phyloP scores from a whole-genome alignment of 1,140 invertebrate species.

The Teleopsis dalmanni region DNA sequence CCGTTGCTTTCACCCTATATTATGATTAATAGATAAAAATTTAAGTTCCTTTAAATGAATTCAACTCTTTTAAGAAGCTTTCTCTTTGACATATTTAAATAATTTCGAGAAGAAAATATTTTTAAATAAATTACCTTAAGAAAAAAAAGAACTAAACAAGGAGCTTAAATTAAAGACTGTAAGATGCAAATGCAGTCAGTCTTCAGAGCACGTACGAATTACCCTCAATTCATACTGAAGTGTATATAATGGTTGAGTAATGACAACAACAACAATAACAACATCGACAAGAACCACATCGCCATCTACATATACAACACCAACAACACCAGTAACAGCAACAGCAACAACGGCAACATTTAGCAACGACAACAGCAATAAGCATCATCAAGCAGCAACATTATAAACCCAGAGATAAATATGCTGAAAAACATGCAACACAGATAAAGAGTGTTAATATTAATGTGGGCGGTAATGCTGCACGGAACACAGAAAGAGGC shows the following conservation, averaged over 20 bases:
- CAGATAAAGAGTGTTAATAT: background rate
- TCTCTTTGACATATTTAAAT: background rate
- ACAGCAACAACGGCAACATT: background rate
- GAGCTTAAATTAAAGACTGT: background rate
- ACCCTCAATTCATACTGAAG: constrained; percentile 6
- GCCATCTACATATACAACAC: background rate
- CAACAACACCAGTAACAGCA: background rate
- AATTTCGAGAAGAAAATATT: background rate
- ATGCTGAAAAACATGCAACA: background rate
- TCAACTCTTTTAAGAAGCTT: background rate
- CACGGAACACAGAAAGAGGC: background rate
- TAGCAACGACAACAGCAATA: constrained; percentile 3
- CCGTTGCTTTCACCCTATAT: no score
- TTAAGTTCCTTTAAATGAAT: background rate
- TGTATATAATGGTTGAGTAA: constrained; percentile 4
- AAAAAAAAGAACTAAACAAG: background rate
- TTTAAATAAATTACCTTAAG: background rate
- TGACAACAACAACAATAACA: background rate
- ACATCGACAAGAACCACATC: background rate
- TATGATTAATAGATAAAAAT: no score
- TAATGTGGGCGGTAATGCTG: background rate
- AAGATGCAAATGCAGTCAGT: background rate
- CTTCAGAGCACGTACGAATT: constrained; percentile 7
- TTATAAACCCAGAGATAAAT: no score
- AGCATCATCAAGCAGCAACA: constrained; percentile 7